Percentiles rank a stretch among this genome's conserved stretches.
Evolutionary conservation across 1,140 invertebrate genomes (phyloP).

Genomic region (Lordiphosa collinella): DNA sequence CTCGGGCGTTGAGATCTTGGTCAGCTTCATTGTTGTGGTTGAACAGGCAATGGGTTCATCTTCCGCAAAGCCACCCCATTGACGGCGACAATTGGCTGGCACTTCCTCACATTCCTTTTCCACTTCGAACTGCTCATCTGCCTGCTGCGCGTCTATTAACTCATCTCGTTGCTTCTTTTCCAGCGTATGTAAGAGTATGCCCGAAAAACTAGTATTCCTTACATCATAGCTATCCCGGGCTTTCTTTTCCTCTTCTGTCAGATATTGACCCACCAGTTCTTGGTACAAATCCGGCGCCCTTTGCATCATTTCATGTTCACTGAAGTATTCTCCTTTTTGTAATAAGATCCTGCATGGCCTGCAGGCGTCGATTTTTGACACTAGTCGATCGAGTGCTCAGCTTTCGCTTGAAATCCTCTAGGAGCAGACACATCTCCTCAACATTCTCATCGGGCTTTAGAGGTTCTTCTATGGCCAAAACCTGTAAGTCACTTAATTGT

Average conservation of each 20-base stretch:
- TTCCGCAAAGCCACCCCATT: constrained; percentile 63
- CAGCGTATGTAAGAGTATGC: constrained; percentile 85
- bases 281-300: constrained; percentile 94
- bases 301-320: constrained; percentile 94
- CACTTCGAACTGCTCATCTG: not conserved
- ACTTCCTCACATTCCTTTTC: constrained; percentile 26
- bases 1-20: constrained; percentile 77
- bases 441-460: constrained; percentile 67
- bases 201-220: constrained; percentile 84
- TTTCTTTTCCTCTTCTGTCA: constrained; percentile 87
- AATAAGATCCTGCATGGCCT: constrained; percentile 89
- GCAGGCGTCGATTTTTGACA: constrained; percentile 89
- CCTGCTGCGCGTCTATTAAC: constrained; percentile 81
- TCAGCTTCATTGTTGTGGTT: constrained; percentile 35
- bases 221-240: constrained; percentile 83
- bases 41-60: constrained; percentile 63
- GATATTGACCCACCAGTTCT: constrained; percentile 91
- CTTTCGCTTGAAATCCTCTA: constrained; percentile 82
- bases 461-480: constrained; percentile 32
- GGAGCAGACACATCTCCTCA: constrained; percentile 83
- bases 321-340: constrained; percentile 90
- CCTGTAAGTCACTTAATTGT: constrained; percentile 86
- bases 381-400: constrained; percentile 81
- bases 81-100: constrained; percentile 50
- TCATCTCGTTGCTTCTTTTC: constrained; percentile 84